A percentile compares a stretch with the other conserved stretches of the same genome.
Evolutionary conservation across 2,113 vertebrate genomes (phyloP).

Genomic region (Psettodes erumei): DNA sequence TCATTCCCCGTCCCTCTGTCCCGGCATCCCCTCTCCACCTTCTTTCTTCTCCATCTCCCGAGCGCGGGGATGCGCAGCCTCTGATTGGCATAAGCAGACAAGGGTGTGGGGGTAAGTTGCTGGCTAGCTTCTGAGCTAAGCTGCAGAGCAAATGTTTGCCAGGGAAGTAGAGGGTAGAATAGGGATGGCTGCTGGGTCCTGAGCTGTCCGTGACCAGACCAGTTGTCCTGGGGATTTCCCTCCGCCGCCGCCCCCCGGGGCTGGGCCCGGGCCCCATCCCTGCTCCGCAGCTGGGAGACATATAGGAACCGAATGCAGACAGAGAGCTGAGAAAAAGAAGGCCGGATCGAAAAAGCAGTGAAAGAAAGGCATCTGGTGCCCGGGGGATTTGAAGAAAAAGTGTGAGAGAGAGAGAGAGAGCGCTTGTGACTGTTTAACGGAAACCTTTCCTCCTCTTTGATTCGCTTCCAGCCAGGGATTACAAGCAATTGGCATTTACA

Average conservation of each 20-base stretch:
- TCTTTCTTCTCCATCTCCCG: slow-evolving; percentile 71
- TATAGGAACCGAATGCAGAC: slow-evolving; percentile 69
- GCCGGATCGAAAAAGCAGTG: slow-evolving; percentile 75
- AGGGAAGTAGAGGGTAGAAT: slow-evolving; percentile 91
- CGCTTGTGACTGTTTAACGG: slow-evolving; percentile 87
- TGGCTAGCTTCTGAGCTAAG: slow-evolving; percentile 83
- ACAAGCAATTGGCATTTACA: slow-evolving; percentile 84
- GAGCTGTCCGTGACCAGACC: slow-evolving; percentile 97
- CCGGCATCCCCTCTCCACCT: slow-evolving; percentile 66
- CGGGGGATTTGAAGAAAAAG: slow-evolving; percentile 68
- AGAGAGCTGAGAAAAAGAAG: slow-evolving; percentile 70
- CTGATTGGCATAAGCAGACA: slow-evolving; percentile 86
- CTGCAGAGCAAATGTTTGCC: slow-evolving; percentile 94
- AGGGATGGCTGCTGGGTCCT: slow-evolving; percentile 81
- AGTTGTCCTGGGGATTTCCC: slow-evolving; percentile 95
- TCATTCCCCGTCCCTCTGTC: slow-evolving; percentile 69
- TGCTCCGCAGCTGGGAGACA: slow-evolving; percentile 90
- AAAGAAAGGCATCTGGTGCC: slow-evolving; percentile 97
- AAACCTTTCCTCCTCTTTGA: slow-evolving; percentile 86
- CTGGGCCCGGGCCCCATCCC: slow-evolving; percentile 83
- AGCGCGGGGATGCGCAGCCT: slow-evolving; percentile 69
- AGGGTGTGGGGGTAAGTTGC: slow-evolving; percentile 80
- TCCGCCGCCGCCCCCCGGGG: slow-evolving; percentile 67
- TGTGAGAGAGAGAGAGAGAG: slow-evolving; percentile 73
- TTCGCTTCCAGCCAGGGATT: slow-evolving; percentile 84